Evolutionary conservation across 2,797 vertebrate species (phyloP).

Genomic region (Nothura maculosa): DNA sequence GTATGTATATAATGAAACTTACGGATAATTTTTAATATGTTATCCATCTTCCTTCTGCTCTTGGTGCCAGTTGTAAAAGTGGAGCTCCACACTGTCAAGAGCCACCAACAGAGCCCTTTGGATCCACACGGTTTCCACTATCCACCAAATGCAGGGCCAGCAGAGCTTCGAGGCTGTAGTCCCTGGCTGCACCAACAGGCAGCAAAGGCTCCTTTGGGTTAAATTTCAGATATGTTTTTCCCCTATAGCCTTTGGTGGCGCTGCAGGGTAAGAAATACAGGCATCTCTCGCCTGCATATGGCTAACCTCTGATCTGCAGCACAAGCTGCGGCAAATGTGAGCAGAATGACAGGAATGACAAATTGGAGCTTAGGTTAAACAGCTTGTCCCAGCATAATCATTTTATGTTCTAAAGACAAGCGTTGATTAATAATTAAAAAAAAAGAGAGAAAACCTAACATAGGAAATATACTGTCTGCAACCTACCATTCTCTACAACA

Average conservation of each 20-base stretch:
- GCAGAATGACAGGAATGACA: constrained; percentile 51
- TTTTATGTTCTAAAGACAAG: constrained; percentile 23
- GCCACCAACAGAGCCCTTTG: not conserved
- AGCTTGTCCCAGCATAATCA: constrained; percentile 18
- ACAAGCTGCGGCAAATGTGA: constrained; percentile 29
- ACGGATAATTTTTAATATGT: not conserved
- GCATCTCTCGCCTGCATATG: not conserved
- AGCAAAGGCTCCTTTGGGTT: not conserved
- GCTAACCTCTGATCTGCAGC: not conserved
- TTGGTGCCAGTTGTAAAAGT: not conserved
- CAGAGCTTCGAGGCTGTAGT: not conserved
- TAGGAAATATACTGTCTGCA: not conserved
- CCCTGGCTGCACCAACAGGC: not conserved
- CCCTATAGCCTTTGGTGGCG: constrained; percentile 50
- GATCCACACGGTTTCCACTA: not conserved
- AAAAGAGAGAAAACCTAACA: not conserved
- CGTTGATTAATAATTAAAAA: not conserved
- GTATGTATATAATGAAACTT: not conserved
- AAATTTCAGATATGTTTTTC: not conserved
- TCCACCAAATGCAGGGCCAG: not conserved
- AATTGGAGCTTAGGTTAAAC: constrained; percentile 24
- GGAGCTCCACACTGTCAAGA: not conserved
- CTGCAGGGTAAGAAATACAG: constrained; percentile 74
- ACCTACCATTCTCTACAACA: not conserved
- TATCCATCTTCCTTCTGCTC: not conserved